Conservation (phyloP, 2,113 vertebrate genomes). For the Zingel zingel region DNA sequence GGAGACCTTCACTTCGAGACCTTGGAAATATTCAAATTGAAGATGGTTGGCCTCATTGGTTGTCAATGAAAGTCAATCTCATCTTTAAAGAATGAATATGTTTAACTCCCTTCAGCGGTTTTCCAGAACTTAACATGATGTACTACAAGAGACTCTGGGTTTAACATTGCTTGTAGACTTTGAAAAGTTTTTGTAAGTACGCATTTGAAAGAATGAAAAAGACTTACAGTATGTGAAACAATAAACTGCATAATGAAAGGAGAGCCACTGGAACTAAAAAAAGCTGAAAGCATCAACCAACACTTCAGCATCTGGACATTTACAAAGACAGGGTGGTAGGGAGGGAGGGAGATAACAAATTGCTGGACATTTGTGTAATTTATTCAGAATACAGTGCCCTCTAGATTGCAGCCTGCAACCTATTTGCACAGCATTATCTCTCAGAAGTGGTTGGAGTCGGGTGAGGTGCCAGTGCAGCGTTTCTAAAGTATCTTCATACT, state of each 20-base stretch:
- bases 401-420: conserved; percentile 83
- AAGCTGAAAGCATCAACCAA: conserved; percentile 48
- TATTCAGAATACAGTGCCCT: conserved; percentile 80
- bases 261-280: conserved; percentile 23
- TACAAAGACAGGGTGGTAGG: conserved; percentile 53
- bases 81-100: conserved; percentile 38
- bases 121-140: conserved; percentile 25
- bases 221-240: conserved; percentile 5
- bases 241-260: conserved; percentile 16
- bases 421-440: conserved; percentile 83
- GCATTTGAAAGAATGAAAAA: conserved; percentile 4
- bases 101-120: conserved; percentile 44
- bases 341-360: conserved; percentile 77
- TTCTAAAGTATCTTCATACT: conserved; percentile 58
- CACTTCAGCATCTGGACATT: conserved; percentile 77
- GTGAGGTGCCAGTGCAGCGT: conserved; percentile 58
- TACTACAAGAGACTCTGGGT: conserved; percentile 10
- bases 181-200: neutral
- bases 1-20: conserved; percentile 11
- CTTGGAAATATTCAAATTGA: conserved; percentile 46
- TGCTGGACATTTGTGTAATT: conserved; percentile 84
- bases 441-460: conserved; percentile 74
- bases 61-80: conserved; percentile 61
- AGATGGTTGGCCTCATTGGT: conserved; percentile 55
- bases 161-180: conserved; percentile 23